phyloP scores from a whole-genome alignment of 2,113 vertebrate genomes.

The Zosterops pallidus region DNA sequence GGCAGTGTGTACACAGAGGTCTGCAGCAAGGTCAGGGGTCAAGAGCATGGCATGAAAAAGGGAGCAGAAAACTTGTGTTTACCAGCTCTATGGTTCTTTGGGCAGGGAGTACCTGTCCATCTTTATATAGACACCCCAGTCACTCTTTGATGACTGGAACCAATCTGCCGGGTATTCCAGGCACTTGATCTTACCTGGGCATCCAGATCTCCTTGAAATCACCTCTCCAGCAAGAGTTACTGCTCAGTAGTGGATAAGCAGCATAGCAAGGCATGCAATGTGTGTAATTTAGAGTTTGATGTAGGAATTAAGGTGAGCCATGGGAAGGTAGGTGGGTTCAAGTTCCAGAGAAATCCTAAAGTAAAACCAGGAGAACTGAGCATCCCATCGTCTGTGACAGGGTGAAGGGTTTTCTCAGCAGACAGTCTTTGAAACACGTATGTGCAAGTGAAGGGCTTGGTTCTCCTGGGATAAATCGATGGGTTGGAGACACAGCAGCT shows the following conservation, averaged over 20 bases:
- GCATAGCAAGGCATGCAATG: background rate
- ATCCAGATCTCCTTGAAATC: background rate
- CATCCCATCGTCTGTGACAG: background rate
- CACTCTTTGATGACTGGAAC: background rate
- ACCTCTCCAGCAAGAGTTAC: background rate
- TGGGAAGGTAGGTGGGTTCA: background rate
- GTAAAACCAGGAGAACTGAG: background rate
- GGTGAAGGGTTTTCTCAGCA: background rate
- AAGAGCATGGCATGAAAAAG: background rate
- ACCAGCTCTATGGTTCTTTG: background rate
- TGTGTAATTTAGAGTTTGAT: background rate
- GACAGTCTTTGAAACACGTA: background rate
- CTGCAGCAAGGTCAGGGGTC: background rate
- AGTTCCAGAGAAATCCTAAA: background rate
- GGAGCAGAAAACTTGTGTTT: background rate
- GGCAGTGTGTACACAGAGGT: background rate
- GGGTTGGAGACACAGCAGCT: background rate
- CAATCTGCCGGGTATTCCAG: background rate
- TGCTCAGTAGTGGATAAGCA: background rate
- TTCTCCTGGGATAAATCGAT: background rate
- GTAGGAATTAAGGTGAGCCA: background rate
- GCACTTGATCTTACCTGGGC: accelerated
- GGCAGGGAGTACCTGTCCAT: background rate
- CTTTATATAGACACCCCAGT: background rate
- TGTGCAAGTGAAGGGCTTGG: background rate